Base-by-base conservation (phyloP, 2,888 invertebrate species). In the Dione juno region DNA sequence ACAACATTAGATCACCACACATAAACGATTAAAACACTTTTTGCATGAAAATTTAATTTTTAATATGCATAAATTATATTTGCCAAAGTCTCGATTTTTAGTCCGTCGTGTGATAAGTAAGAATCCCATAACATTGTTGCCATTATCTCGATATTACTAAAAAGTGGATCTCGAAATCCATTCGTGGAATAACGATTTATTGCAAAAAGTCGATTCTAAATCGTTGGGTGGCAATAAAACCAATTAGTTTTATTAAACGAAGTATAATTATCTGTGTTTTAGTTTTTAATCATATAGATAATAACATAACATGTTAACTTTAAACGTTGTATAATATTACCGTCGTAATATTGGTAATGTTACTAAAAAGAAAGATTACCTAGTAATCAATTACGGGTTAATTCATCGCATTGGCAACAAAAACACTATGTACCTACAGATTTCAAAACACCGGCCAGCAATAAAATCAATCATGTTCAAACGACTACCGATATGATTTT, bases 401-500 rank as follows among this genome's bases (percentile, higher is more conserved):
- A 73, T n/a, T n/a, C 28, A 28, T 2, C 73, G 71, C 76, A 72
- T 73, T 75, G 74, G 73, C 71, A 74, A 72, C 74, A 74, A 82
- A 85, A 83, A 80, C 79, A 78, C 76, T 79, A 28, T 5, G 28
- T 28, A 28, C 28, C 28, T 28, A 81, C 82, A 84, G 86, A 86
- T 86, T 87, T 87, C 84, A 83, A 86, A 90, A 86, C 88, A 84
- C 83, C 85, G 78, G 84, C 84, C 82, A 82, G 80, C 83, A 86
- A 90, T 92, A 92, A 92, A 91, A 92, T 92, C 92, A 91, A 92
- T 92, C 92, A 92, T 88, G 85, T 87, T 40, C 64, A 82, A 81
- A 82, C 78, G 84, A 83, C 87, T 87, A 87, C 86, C 81, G 86
- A 88, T 87, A 89, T 84, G 87, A 85, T 89, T 90, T 90, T 91